phyloP scores from a whole-genome alignment of 2,888 invertebrate genomes.

The Andrena dorsata region DNA sequence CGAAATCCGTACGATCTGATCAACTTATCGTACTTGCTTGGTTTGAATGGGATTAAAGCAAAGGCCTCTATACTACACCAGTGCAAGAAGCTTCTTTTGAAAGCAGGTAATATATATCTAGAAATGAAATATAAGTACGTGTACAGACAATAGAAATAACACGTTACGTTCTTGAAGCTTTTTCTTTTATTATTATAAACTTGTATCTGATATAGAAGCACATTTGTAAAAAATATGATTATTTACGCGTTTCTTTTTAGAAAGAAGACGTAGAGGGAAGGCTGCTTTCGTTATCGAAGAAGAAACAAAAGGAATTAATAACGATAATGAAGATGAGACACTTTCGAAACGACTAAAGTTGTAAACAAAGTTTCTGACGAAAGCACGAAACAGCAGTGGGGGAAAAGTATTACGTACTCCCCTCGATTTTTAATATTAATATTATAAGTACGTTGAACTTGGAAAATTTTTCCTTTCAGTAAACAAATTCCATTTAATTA shows the following conservation, averaged over 20 bases:
- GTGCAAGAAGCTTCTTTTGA: slow-evolving; percentile 88
- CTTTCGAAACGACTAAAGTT: slow-evolving; percentile 31
- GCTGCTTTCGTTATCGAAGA: slow-evolving; percentile 73
- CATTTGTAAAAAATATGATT: slow-evolving; percentile 22
- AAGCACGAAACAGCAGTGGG: background rate
- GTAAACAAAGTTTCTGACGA: slow-evolving; percentile 13
- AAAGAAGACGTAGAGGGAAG: slow-evolving; percentile 80
- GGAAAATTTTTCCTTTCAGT: background rate
- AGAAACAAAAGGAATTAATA: slow-evolving; percentile 19
- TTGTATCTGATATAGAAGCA: background rate
- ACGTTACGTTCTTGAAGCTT: background rate
- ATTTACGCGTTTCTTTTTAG: slow-evolving; percentile 65
- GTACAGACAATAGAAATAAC: background rate
- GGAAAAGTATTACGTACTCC: background rate
- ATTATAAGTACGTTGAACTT: background rate
- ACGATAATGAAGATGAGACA: slow-evolving; percentile 17
- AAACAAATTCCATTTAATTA: too few species aligned
- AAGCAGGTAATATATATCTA: slow-evolving; percentile 86
- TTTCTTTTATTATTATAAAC: slow-evolving; percentile 6
- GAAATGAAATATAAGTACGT: slow-evolving; percentile 1
- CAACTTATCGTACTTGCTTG: slow-evolving; percentile 90
- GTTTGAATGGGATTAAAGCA: slow-evolving; percentile 89
- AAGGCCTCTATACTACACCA: slow-evolving; percentile 88
- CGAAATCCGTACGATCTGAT: slow-evolving; percentile 92
- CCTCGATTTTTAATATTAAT: background rate